Evolutionary conservation across 1,140 invertebrate species (phyloP).

Genomic region (Danaus plexippus): DNA sequence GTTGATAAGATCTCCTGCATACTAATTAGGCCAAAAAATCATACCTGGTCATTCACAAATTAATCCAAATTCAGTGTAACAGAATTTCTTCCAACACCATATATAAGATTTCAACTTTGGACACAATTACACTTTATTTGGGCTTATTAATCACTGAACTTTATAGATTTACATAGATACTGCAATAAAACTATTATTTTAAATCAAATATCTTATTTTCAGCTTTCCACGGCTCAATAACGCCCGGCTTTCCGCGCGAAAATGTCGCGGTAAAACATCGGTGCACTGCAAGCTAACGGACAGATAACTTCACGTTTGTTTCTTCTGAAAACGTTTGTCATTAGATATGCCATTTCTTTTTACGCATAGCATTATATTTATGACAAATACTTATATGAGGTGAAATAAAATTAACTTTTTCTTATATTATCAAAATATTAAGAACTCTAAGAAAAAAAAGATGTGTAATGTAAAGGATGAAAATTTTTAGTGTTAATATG

Average conservation of each 20-base stretch:
- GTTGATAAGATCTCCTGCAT: conserved; percentile 25
- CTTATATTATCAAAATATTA: too few species aligned
- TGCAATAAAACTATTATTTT: conserved; percentile 36
- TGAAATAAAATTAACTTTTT: too few species aligned
- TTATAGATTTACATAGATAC: conserved; percentile 32
- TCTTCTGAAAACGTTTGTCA: conserved; percentile 63
- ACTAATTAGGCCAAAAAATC: conserved; percentile 30
- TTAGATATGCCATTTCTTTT: conserved; percentile 29
- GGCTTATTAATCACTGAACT: conserved; percentile 26
- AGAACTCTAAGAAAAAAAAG: too few species aligned
- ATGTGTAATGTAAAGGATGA: too few species aligned
- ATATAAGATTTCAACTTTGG: conserved; percentile 32
- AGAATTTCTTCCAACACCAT: conserved; percentile 48
- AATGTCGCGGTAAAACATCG: conserved; percentile 70
- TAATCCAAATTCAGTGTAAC: conserved; percentile 42
- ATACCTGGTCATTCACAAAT: conserved; percentile 69
- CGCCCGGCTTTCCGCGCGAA: conserved; percentile 72
- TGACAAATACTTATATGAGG: too few species aligned
- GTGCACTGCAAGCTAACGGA: conserved; percentile 36
- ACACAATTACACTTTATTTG: conserved; percentile 36
- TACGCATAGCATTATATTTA: conserved; percentile 14
- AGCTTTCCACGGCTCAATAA: conserved; percentile 69
- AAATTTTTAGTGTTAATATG: too few species aligned
- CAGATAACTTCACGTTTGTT: conserved; percentile 68
- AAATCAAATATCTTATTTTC: conserved; percentile 48